Evolutionary conservation across 2,797 vertebrate species (phyloP), one percentile per base, ranked within the genome.

Genomic region (Manis pentadactyla): DNA sequence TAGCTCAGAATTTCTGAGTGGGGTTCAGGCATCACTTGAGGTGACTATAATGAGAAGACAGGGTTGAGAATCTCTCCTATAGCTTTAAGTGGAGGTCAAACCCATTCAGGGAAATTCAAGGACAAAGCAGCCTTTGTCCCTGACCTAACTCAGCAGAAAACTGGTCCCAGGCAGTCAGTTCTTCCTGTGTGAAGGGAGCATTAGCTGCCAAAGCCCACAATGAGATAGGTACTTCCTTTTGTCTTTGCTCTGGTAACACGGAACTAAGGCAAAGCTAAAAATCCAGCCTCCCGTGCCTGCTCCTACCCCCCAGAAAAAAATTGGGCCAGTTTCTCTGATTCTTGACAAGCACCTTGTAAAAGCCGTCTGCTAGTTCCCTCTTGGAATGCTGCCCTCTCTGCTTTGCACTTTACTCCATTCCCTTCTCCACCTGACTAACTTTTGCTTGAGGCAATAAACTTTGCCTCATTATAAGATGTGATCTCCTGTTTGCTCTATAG

Each of bases 121-220:
- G 19, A 69, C 15, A 77, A 34, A 89, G 17, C 15, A 55, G 64
- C 10, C 19, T 96, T 73, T 42, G 13, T 86, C 69, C 39, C 25
- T 63, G 25, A 87, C 2, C 37, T 79, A 89, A 89, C 57, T 91
- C 55, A 87, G 31, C 23, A 91, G 78, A 96, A 89, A 71, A 91
- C 21, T 19, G 17, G n/a, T 61, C 39, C 51, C n/a, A 68, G 75
- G 73, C 8, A n/a, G 19, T 90, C 77, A 57, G 13, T 69, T 83
- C 39, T 86, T 53, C 39, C 13, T 23, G 3, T 39, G 27, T 51
- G 14, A 64, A 81, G 9, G 55, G 53, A 89, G 39, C n/a, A 14
- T 84, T 42, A 15, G 23, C 37, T 17, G 49, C 19, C 17, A 61
- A 87, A 89, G n/a, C 5, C 9, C 27, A 6, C 11, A 88, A 23